Base-by-base conservation (phyloP, 2,113 vertebrate species). In the Macquaria ambigua region DNA sequence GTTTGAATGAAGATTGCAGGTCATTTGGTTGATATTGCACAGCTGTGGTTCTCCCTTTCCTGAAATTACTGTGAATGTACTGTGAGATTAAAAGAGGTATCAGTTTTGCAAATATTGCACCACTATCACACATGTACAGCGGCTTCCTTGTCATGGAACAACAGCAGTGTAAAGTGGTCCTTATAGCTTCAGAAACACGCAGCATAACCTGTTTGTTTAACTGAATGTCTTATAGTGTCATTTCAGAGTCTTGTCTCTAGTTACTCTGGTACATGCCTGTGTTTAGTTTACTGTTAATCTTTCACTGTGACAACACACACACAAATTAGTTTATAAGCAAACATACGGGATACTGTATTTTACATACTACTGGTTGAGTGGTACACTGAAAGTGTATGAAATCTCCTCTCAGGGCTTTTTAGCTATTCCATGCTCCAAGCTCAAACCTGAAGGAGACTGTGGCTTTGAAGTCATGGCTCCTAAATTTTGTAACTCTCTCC, bases 1-100 rank as follows among this genome's bases (percentile, higher is more conserved):
- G 93, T 67, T 82, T 68, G 79, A 62, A 61, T 71, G 52, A 69
- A 73, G 74, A 59, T 20, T 34, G 3, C 81, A 69, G 73, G 81
- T 89, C 72, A 70, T 74, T 75, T 55, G 71, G 70, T 80, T 58
- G 70, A 72, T 53, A 28, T 18, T 61, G 20, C 73, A 53, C 84
- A 31, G 75, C 61, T 43, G 37, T 41, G 8, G 41, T 18, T 53
- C 23, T 34, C 6, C n/a, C 23, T 23, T 25, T 23, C 43, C 63
- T 73, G 61, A 78, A 23, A 31, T 41, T 11, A 31, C 14, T 25
- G 8, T 6, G 25, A 79, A 69, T 72, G 39, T 20, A 58, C 50
- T 20, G 12, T 67, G 48, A 85, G 63, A 28, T 23, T 37, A 31
- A 59, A 43, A 20, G 6, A 8, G 3, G 20, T n/a, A 11, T 39